phyloP scores from a whole-genome alignment of 2,888 invertebrate species.

The Cephus spinipes region DNA sequence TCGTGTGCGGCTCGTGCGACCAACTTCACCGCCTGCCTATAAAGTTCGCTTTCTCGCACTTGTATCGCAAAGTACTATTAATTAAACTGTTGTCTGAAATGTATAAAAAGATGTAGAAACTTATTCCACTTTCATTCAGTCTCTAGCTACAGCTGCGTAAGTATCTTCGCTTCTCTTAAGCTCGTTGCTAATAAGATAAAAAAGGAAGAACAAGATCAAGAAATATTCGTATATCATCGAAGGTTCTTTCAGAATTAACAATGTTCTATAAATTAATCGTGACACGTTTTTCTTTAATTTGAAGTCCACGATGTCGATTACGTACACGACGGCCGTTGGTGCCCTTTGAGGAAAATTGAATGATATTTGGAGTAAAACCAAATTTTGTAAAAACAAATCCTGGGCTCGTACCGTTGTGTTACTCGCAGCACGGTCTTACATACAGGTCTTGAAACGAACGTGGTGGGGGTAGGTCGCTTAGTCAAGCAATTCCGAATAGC shows the following conservation, averaged over 20 bases:
- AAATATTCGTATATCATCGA: not conserved
- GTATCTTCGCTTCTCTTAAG: constrained; percentile 16
- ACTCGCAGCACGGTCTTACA: too few species aligned
- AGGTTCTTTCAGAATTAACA: not conserved
- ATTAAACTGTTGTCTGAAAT: constrained; percentile 14
- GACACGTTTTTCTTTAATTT: not conserved
- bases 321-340: constrained; percentile 73
- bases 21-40: too few species aligned
- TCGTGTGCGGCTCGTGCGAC: too few species aligned
- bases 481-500: too few species aligned
- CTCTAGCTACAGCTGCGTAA: constrained; percentile 17
- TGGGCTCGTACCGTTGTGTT: constrained; percentile 60
- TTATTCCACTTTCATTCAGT: constrained; percentile 29
- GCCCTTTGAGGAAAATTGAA: constrained; percentile 73
- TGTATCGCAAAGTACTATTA: too few species aligned
- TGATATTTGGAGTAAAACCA: constrained; percentile 76
- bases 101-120: constrained; percentile 16
- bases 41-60: too few species aligned
- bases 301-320: constrained; percentile 44
- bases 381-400: constrained; percentile 81
- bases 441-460: too few species aligned
- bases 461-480: too few species aligned
- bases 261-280: not conserved
- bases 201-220: not conserved
- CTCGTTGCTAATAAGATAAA: not conserved